Percentiles rank a stretch among this genome's conserved stretches.
Evolutionary conservation across 2,113 vertebrate genomes (phyloP).

Genomic region (Epinephelus fuscoguttatus): DNA sequence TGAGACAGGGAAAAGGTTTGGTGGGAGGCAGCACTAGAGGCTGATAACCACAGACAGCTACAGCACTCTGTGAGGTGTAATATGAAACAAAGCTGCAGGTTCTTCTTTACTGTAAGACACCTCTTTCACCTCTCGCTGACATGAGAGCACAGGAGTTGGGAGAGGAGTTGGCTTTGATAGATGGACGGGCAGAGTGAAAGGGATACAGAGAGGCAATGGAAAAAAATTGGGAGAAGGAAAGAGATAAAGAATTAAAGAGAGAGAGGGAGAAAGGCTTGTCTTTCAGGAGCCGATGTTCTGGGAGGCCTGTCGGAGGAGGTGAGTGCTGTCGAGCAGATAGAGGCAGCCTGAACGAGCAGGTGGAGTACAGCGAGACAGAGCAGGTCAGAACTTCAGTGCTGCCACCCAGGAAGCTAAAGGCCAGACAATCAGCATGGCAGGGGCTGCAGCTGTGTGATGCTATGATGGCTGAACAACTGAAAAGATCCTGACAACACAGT

Average conservation of each 20-base stretch:
- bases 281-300: slow-evolving; percentile 56
- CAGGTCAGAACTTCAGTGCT: slow-evolving; percentile 71
- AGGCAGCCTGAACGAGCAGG: slow-evolving; percentile 61
- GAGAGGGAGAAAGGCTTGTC: slow-evolving; percentile 51
- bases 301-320: slow-evolving; percentile 69
- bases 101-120: slow-evolving; percentile 70
- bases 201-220: slow-evolving; percentile 48
- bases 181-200: slow-evolving; percentile 70
- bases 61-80: slow-evolving; percentile 66
- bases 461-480: slow-evolving; percentile 49
- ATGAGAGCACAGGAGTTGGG: slow-evolving; percentile 57
- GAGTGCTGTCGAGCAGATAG: slow-evolving; percentile 61
- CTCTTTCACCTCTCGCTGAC: slow-evolving; percentile 74
- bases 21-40: slow-evolving; percentile 47
- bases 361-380: slow-evolving; percentile 58
- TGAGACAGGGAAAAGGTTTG: slow-evolving; percentile 31
- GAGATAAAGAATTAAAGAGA: slow-evolving; percentile 69
- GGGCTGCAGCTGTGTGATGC: slow-evolving; percentile 60
- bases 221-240: slow-evolving; percentile 52
- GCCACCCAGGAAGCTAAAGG: slow-evolving; percentile 77
- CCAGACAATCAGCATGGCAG: slow-evolving; percentile 76
- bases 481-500: slow-evolving; percentile 45
- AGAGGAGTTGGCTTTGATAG: slow-evolving; percentile 72
- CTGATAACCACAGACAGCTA: slow-evolving; percentile 75
- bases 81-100: slow-evolving; percentile 72